phyloP scores from a whole-genome alignment of 1,140 invertebrate species.

The Drusus annulatus region DNA sequence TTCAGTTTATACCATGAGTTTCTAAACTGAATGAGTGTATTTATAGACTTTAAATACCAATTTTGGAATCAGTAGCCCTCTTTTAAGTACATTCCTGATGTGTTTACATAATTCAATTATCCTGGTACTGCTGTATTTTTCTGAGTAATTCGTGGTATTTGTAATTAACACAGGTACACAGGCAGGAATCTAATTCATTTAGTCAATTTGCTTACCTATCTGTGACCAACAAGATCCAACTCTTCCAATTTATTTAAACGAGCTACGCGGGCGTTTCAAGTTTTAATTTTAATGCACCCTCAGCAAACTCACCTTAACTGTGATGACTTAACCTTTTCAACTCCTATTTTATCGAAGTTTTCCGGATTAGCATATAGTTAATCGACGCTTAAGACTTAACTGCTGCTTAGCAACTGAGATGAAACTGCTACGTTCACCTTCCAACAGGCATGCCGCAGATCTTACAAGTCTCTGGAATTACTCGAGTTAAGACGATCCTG shows the following conservation, averaged over 20 bases:
- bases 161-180: no score
- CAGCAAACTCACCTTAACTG: constrained; percentile 1
- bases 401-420: constrained; percentile 42
- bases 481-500: no score
- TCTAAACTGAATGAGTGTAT: no score
- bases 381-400: constrained; percentile 55
- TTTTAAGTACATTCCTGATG: no score
- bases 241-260: not conserved
- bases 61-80: no score
- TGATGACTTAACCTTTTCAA: constrained; percentile 39
- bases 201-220: no score
- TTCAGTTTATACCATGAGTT: no score
- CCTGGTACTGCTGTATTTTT: no score
- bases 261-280: not conserved
- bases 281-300: constrained; percentile 8
- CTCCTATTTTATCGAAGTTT: constrained; percentile 1
- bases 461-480: not conserved
- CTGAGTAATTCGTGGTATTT: no score
- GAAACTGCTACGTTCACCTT: constrained; percentile 28
- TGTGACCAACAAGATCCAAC: not conserved
- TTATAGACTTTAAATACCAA: no score
- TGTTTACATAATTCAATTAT: no score
- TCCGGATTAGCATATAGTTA: constrained; percentile 56
- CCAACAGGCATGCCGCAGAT: not conserved
- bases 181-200: no score